Conservation (phyloP, 1,140 invertebrate species). For the Cecropterus lyciades region DNA sequence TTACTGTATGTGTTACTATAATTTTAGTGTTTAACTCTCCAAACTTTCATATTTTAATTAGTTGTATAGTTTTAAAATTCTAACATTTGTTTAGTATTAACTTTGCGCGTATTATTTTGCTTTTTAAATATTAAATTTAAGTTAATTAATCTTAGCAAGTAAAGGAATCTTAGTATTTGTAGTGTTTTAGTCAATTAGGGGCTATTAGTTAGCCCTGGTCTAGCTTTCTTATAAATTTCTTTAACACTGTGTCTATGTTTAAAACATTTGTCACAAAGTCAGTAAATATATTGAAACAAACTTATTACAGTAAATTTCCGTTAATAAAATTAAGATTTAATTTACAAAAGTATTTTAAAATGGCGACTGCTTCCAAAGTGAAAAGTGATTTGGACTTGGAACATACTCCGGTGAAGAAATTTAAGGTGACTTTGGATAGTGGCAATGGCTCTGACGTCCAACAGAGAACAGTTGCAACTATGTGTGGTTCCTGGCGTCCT, state of each 20-base stretch:
- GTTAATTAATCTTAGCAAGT: too few species aligned
- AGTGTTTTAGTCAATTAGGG: too few species aligned
- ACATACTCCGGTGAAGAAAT: conserved; percentile 61
- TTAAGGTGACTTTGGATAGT: conserved; percentile 50
- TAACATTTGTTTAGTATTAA: too few species aligned
- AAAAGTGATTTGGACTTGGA: conserved; percentile 53
- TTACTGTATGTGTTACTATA: too few species aligned
- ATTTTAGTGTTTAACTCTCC: too few species aligned
- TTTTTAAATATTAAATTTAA: too few species aligned
- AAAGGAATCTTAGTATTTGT: too few species aligned
- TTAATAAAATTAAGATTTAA: background rate
- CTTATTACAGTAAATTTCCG: conserved; percentile 1
- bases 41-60: too few species aligned
- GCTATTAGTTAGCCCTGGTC: too few species aligned
- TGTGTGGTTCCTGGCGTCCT: conserved; percentile 81
- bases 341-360: conserved; percentile 42
- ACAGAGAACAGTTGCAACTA: conserved; percentile 79
- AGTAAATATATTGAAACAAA: background rate
- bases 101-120: too few species aligned
- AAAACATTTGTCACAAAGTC: conserved; percentile 13
- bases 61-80: too few species aligned
- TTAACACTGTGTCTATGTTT: conserved; percentile 2
- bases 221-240: too few species aligned
- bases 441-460: conserved; percentile 5
- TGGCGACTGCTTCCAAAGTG: conserved; percentile 50